Evolutionary conservation across 2,113 vertebrate species (phyloP).

Genomic region (Caloenas nicobarica): DNA sequence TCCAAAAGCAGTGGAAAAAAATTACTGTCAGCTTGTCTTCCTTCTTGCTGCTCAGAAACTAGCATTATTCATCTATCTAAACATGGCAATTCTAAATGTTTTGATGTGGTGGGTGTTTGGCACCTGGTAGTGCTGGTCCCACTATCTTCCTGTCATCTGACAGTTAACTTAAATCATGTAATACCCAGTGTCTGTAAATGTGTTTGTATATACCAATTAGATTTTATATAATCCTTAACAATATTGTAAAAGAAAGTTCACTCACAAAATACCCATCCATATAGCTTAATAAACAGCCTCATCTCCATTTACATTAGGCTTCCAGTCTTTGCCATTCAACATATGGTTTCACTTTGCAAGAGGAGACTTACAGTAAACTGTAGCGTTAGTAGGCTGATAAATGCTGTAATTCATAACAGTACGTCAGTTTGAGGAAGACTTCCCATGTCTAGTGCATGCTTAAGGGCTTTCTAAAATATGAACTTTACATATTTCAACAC

Average conservation of each 20-base stretch:
- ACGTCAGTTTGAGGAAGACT: background rate
- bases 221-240: background rate
- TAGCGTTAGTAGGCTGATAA: constrained; percentile 35
- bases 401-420: constrained; percentile 5
- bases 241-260: constrained; percentile 5
- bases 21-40: background rate
- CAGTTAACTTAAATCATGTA: background rate
- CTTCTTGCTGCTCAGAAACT: background rate
- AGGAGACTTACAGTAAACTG: constrained; percentile 33
- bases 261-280: constrained; percentile 1
- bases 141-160: background rate
- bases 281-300: constrained; percentile 30
- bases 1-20: background rate
- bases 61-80: background rate
- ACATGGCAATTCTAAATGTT: background rate
- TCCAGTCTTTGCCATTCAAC: constrained; percentile 17
- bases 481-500: background rate
- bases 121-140: background rate
- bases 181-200: background rate
- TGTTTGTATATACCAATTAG: background rate
- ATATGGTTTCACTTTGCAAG: constrained; percentile 57
- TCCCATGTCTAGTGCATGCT: background rate
- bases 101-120: background rate
- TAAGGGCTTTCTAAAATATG: background rate
- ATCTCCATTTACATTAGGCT: constrained; percentile 31